A percentile compares a stretch with the other conserved stretches of the same genome.
phyloP scores from a whole-genome alignment of 2,113 vertebrate species.

The Atlantisia rogersi region DNA sequence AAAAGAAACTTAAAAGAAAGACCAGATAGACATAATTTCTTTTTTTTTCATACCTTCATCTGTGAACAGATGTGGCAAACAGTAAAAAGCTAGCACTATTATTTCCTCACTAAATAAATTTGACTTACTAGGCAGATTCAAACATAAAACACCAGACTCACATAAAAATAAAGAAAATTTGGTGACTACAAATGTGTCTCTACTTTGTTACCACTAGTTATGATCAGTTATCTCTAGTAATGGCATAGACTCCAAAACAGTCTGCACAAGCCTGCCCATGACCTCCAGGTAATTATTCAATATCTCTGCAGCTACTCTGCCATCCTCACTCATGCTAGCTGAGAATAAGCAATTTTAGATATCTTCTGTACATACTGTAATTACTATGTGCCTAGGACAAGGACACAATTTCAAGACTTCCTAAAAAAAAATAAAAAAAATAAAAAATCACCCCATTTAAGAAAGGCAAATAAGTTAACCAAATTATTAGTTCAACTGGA shows the following conservation, averaged over 20 bases:
- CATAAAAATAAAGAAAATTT: not conserved
- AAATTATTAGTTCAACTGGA: not conserved
- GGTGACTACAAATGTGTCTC: not conserved
- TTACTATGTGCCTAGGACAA: not conserved
- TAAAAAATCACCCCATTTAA: not conserved
- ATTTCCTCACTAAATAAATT: not conserved
- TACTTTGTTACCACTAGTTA: not conserved
- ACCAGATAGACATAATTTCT: not conserved
- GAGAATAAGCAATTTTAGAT: not conserved
- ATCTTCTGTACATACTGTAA: not conserved
- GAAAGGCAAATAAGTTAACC: not conserved
- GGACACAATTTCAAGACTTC: not conserved
- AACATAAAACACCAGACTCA: not conserved
- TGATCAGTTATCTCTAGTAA: not conserved
- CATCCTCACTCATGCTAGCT: not conserved
- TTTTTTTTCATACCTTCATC: not conserved
- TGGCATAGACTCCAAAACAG: not conserved
- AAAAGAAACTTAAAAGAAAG: not conserved
- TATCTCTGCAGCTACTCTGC: not conserved
- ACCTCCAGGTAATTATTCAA: not conserved
- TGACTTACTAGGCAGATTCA: not conserved
- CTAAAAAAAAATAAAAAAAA: not conserved
- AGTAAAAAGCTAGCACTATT: not conserved
- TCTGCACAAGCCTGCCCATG: not conserved
- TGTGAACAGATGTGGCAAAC: not conserved